phyloP scores from a whole-genome alignment of 2,113 vertebrate genomes.

The Sterrhoptilus dennistouni region DNA sequence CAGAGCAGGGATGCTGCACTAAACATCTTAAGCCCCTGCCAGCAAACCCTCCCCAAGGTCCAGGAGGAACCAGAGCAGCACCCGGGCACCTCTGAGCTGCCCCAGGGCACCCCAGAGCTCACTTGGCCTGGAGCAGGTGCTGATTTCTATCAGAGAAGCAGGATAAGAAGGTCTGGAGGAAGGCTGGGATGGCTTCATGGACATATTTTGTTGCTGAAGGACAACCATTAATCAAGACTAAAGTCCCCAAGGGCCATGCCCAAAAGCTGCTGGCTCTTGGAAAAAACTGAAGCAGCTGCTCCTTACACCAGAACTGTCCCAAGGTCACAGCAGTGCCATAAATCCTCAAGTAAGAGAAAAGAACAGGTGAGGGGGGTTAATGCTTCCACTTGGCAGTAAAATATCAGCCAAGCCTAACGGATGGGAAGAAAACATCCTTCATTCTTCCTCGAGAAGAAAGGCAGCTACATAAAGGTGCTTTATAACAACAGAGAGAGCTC shows the following conservation, averaged over 20 bases:
- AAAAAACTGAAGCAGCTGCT: neutral
- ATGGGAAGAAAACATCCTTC: neutral
- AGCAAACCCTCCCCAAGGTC: neutral
- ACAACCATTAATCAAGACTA: neutral
- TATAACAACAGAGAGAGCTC: neutral
- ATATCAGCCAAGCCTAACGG: neutral
- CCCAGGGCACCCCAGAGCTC: neutral
- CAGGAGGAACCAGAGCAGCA: neutral
- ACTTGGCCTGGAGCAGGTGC: neutral
- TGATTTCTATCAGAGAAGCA: neutral
- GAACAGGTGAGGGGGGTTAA: neutral
- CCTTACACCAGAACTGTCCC: neutral
- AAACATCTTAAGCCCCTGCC: neutral
- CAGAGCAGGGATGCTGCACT: neutral
- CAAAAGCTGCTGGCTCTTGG: neutral
- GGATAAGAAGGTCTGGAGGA: neutral
- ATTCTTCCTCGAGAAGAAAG: neutral
- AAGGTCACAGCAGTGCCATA: neutral
- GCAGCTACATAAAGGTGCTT: neutral
- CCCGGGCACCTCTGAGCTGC: neutral
- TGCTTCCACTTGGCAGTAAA: neutral
- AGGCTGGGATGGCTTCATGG: neutral
- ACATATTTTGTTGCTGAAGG: neutral
- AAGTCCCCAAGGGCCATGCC: neutral
- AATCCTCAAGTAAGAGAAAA: neutral